A percentile compares a stretch with the other conserved stretches of the same genome.
phyloP scores from a whole-genome alignment of 2,797 vertebrate species.

The Pipistrellus nathusii region DNA sequence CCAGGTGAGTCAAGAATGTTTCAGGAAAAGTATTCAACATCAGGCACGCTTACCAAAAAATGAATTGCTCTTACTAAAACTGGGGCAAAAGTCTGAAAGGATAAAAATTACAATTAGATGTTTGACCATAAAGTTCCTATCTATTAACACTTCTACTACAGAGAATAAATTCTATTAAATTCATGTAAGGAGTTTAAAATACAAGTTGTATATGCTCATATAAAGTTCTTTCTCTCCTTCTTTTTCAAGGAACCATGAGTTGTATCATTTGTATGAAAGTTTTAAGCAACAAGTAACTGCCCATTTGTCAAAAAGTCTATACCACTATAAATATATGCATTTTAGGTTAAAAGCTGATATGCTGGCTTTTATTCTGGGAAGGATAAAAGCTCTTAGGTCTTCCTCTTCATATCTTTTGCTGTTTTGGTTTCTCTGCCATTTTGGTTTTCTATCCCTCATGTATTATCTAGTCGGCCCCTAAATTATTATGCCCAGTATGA shows the following conservation, averaged over 20 bases:
- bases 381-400: not conserved
- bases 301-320: not conserved
- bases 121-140: not conserved
- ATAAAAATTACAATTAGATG: not conserved
- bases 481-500: not conserved
- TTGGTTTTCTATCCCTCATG: not conserved
- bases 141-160: not conserved
- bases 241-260: not conserved
- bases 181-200: slow-evolving; percentile 18
- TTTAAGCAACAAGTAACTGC: not conserved
- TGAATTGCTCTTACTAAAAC: not conserved
- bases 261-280: not conserved
- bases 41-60: not conserved
- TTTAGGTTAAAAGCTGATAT: not conserved
- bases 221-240: not conserved
- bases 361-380: not conserved
- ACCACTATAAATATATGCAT: not conserved
- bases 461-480: not conserved
- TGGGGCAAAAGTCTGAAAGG: not conserved
- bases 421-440: not conserved
- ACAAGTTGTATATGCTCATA: not conserved
- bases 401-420: not conserved
- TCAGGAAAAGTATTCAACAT: not conserved
- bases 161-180: not conserved
- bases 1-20: not conserved